A percentile compares a stretch with the other conserved stretches of the same genome.
Evolutionary conservation across 2,888 invertebrate genomes (phyloP).

Genomic region (Trichopria drosophilae): DNA sequence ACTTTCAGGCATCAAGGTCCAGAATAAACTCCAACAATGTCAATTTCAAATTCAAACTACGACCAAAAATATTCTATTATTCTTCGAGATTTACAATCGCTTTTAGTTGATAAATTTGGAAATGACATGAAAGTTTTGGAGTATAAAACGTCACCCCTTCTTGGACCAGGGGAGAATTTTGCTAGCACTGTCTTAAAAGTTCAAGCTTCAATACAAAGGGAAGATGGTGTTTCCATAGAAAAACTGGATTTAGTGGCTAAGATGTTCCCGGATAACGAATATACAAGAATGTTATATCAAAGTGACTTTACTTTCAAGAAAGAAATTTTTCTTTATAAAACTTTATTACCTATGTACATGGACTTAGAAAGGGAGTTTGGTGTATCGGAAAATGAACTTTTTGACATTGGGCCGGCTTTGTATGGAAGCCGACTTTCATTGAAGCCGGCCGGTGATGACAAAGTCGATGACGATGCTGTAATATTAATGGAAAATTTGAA

Average conservation of each 20-base stretch:
- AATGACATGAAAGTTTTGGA: constrained; percentile 38
- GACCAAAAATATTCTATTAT: too few species aligned
- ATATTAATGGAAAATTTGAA: constrained; percentile 65
- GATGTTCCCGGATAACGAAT: constrained; percentile 62
- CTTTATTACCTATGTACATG: constrained; percentile 60
- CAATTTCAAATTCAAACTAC: too few species aligned
- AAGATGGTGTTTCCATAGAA: constrained; percentile 40
- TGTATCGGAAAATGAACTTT: constrained; percentile 54
- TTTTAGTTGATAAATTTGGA: constrained; percentile 39
- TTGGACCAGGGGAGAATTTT: constrained; percentile 66
- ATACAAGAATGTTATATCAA: constrained; percentile 61
- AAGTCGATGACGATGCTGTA: constrained; percentile 64
- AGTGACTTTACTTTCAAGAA: constrained; percentile 63
- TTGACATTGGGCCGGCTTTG: constrained; percentile 61
- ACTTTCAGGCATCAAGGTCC: too few species aligned
- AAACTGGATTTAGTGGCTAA: constrained; percentile 63
- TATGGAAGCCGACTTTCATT: constrained; percentile 62
- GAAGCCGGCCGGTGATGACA: constrained; percentile 50
- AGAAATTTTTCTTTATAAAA: constrained; percentile 62
- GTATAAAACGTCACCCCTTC: constrained; percentile 35
- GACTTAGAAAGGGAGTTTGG: constrained; percentile 60
- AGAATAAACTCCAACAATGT: too few species aligned
- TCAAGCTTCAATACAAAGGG: constrained; percentile 35
- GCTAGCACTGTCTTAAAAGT: constrained; percentile 63
- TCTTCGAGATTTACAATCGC: constrained; percentile 42